Evolutionary conservation across 2,888 invertebrate species (phyloP), one percentile per base, ranked within the genome.

Genomic region (Plagodis dolabraria): DNA sequence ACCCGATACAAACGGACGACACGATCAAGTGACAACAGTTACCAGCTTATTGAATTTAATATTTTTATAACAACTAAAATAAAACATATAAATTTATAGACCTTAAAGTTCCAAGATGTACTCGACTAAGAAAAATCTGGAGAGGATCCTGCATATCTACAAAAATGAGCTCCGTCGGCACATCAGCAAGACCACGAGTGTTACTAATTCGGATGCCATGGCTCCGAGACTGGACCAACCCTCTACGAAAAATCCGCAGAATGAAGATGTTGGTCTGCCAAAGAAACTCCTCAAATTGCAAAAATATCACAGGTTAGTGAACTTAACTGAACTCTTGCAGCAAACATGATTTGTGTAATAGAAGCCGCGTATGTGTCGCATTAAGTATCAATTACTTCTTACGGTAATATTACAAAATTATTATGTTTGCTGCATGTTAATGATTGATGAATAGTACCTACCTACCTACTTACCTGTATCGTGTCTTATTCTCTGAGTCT

Each of bases 181-280:
- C 63, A 94, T 94, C 68, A 94, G 94, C 82, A 94, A 94, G 83
- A 94, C 94, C 0, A 93, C 94, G 12, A 94, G 93, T 76, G 93
- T 93, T 48, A 93, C 94, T 10, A 94, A 94, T 77, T 94, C 94
- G 53, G 94, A 94, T 75, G 93, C 93, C 33, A 93, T 94, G 87
- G 89, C 89, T 10, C 90, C 93, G 0, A 86, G 93, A 55, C 83
- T 93, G 51, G 92, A 93, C 64, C 91, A 89, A 68, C 72, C 83
- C 10, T 73, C 79, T 10, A 75, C 77, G 54, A 87, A 85, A 65
- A 71, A 79, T 10, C 80, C 79, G 8, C 83, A 82, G 65, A 80
- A 64, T 53, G 93, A 93, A 38, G 93, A 93, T 60, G 69, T 76
- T 40, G 85, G 82, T 60, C 71, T 79, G n/a, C 86, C 88, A 6